Conservation (phyloP, 2,113 vertebrate species). For the Eulacestoma nigropectus region DNA sequence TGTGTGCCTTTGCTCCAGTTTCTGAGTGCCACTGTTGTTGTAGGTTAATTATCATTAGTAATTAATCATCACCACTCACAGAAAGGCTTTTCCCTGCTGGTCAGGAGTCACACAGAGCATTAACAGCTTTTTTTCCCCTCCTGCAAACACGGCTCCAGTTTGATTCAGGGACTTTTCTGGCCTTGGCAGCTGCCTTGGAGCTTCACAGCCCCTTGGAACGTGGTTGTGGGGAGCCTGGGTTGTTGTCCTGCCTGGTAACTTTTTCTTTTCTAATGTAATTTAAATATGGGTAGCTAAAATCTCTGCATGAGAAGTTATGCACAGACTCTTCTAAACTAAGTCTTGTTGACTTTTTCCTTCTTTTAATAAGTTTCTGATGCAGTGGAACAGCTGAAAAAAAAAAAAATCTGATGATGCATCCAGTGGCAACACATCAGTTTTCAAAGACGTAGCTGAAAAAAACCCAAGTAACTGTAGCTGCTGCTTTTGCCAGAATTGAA, state of each 20-base stretch:
- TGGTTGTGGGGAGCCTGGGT: background rate
- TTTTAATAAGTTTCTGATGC: background rate
- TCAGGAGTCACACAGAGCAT: background rate
- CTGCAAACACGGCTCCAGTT: background rate
- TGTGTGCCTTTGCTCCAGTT: background rate
- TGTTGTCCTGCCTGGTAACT: background rate
- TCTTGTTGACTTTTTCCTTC: background rate
- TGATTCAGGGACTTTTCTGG: background rate
- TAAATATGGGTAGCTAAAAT: background rate
- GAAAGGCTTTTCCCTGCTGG: background rate
- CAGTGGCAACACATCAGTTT: background rate
- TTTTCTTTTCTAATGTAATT: background rate
- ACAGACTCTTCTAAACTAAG: background rate
- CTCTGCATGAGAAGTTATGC: background rate
- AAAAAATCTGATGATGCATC: background rate
- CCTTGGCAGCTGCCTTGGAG: background rate
- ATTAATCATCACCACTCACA: background rate
- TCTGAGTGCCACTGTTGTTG: background rate
- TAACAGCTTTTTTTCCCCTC: background rate
- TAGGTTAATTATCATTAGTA: slow-evolving; percentile 22
- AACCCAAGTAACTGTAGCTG: background rate
- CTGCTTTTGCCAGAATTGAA: background rate
- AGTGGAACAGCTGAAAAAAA: background rate
- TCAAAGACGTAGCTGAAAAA: background rate
- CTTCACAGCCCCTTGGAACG: background rate